Percentiles rank a stretch among this genome's conserved stretches.
Conservation (phyloP, 2,888 invertebrate species). For the Papilio elwesi region DNA sequence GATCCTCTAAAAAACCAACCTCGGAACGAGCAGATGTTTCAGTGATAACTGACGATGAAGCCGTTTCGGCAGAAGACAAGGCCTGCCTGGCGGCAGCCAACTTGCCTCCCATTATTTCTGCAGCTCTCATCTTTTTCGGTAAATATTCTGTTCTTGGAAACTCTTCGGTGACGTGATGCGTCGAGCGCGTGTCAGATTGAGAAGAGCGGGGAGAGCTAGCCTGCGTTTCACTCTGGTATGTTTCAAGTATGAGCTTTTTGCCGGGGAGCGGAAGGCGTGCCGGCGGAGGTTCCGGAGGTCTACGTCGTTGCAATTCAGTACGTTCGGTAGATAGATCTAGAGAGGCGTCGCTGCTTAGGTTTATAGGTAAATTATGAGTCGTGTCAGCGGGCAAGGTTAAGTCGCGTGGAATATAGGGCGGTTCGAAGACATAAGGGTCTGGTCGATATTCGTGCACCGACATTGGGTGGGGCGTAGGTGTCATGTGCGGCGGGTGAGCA, state of each 20-base stretch:
- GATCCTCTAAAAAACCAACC: conserved; percentile 82
- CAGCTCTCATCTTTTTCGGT: conserved; percentile 82
- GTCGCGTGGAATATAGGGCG: conserved; percentile 62
- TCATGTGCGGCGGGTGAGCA: conserved; percentile 55
- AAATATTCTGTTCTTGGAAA: conserved; percentile 73
- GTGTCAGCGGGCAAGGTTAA: conserved; percentile 64
- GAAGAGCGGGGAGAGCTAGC: conserved; percentile 60
- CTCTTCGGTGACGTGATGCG: conserved; percentile 53
- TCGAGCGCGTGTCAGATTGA: conserved; percentile 50
- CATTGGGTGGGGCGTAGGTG: conserved; percentile 53
- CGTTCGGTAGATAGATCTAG: conserved; percentile 76
- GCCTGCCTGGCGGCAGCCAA: conserved; percentile 58
- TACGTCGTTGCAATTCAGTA: conserved; percentile 70
- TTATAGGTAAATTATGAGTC: conserved; percentile 76
- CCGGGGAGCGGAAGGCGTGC: conserved; percentile 75
- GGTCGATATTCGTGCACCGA: conserved; percentile 67
- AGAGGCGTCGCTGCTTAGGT: conserved; percentile 78
- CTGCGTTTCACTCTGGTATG: conserved; percentile 77
- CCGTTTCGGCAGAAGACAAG: conserved; percentile 47
- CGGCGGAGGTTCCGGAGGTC: conserved; percentile 68
- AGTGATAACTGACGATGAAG: conserved; percentile 51
- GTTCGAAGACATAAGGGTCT: conserved; percentile 68
- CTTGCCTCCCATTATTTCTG: conserved; percentile 78
- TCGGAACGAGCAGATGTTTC: conserved; percentile 63
- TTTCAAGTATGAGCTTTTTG: conserved; percentile 78